Percentiles rank a stretch among this genome's conserved stretches.
Conservation (phyloP, 2,797 vertebrate genomes). For the Syncerus caffer region DNA sequence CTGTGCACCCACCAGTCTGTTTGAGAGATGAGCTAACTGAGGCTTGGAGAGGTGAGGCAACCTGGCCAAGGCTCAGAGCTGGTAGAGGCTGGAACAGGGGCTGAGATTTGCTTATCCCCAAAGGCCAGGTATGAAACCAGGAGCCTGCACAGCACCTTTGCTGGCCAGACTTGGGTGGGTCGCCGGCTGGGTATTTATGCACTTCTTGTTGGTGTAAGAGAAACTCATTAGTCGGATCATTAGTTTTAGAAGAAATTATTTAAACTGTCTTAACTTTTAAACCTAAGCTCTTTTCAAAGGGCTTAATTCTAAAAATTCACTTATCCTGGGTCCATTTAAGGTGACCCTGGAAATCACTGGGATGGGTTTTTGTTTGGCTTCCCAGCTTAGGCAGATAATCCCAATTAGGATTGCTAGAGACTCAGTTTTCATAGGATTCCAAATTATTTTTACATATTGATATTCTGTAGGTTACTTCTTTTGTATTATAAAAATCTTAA, state of each 20-base stretch:
- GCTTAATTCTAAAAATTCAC: not conserved
- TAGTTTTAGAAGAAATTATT: not conserved
- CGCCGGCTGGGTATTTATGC: not conserved
- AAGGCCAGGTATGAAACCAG: not conserved
- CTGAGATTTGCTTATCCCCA: not conserved
- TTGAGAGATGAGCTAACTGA: not conserved
- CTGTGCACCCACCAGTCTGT: not conserved
- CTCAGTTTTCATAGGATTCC: not conserved
- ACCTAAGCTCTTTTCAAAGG: slow-evolving; percentile 10
- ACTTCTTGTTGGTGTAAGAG: not conserved
- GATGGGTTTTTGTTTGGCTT: not conserved
- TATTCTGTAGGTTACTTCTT: not conserved
- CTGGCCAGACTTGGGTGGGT: not conserved
- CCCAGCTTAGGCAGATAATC: not conserved
- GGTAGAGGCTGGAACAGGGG: not conserved
- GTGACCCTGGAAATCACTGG: not conserved
- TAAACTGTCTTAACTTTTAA: not conserved
- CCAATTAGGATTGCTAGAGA: not conserved
- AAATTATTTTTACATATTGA: slow-evolving; percentile 15
- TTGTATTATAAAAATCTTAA: slow-evolving; percentile 27
- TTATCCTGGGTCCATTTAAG: not conserved
- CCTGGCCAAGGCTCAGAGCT: not conserved
- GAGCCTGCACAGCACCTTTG: not conserved
- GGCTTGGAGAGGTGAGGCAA: not conserved
- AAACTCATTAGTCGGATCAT: not conserved